Evolutionary conservation across 2,888 invertebrate species (phyloP).

Genomic region (Eupithecia tripunctaria): DNA sequence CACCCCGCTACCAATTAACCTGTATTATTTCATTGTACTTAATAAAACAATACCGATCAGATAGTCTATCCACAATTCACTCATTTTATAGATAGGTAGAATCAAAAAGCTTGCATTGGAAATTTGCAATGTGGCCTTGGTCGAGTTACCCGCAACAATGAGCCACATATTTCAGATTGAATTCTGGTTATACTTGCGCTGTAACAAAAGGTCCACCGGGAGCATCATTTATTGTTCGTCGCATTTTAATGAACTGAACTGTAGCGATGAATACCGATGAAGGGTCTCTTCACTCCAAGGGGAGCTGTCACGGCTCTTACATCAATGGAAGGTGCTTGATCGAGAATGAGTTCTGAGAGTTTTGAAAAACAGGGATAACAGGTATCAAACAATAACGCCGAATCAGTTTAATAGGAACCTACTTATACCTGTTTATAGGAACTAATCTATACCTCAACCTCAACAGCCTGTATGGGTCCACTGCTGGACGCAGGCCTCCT

Average conservation of each 20-base stretch:
- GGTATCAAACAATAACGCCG: background rate
- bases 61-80: background rate
- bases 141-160: constrained; percentile 57
- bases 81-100: background rate
- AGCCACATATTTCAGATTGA: constrained; percentile 68
- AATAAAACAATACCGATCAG: background rate
- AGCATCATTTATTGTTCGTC: constrained; percentile 72
- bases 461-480: no score
- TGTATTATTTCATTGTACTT: background rate
- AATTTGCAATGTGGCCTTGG: constrained; percentile 21
- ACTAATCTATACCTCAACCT: no score
- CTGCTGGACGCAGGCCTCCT: no score
- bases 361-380: background rate
- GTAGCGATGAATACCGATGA: constrained; percentile 76
- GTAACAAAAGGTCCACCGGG: constrained; percentile 72
- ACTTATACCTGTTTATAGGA: no score
- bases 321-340: background rate
- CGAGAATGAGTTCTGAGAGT: no score
- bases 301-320: background rate
- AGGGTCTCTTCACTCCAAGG: constrained; percentile 42
- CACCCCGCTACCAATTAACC: no score
- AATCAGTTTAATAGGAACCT: no score
- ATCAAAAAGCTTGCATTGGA: background rate
- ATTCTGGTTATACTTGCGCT: constrained; percentile 71
- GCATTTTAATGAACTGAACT: constrained; percentile 79